Percentiles rank a stretch among this genome's conserved stretches.
Evolutionary conservation across 64 coral and sea anemone species (phyloP).

Genomic region (Pocillopora verrucosa): DNA sequence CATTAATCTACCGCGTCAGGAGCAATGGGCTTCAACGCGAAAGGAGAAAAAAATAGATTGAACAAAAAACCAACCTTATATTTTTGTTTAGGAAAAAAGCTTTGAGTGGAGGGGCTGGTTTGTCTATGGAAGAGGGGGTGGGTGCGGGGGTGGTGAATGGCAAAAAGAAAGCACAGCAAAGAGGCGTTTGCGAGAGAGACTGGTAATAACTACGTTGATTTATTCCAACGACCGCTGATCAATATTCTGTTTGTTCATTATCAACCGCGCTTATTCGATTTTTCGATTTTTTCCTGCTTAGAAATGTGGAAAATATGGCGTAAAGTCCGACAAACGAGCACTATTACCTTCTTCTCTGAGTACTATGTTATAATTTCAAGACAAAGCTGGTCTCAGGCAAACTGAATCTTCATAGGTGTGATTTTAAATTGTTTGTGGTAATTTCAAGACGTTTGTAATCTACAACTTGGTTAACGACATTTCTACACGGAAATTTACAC

Average conservation of each 20-base stretch:
- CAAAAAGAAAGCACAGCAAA: no score
- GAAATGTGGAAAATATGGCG: neutral
- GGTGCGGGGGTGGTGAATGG: no score
- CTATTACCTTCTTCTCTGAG: no score
- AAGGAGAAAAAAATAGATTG: no score
- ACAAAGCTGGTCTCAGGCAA: neutral
- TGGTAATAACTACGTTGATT: conserved; percentile 5
- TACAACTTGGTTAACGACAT: neutral
- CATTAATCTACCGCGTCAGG: no score
- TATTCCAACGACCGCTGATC: conserved; percentile 5
- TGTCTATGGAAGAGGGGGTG: no score
- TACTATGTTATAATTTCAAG: neutral
- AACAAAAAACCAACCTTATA: no score
- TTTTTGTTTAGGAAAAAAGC: no score
- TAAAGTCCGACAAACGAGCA: neutral
- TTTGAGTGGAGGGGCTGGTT: no score
- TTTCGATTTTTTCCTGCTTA: neutral
- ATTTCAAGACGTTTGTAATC: neutral
- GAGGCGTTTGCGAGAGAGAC: neutral
- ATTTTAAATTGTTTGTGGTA: neutral
- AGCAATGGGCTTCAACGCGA: no score
- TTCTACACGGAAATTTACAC: neutral
- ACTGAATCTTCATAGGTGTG: neutral
- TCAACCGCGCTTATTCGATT: conserved; percentile 36
- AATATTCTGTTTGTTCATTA: neutral